Conservation (phyloP, 2,113 vertebrate species). For the Philantomba maxwellii region DNA sequence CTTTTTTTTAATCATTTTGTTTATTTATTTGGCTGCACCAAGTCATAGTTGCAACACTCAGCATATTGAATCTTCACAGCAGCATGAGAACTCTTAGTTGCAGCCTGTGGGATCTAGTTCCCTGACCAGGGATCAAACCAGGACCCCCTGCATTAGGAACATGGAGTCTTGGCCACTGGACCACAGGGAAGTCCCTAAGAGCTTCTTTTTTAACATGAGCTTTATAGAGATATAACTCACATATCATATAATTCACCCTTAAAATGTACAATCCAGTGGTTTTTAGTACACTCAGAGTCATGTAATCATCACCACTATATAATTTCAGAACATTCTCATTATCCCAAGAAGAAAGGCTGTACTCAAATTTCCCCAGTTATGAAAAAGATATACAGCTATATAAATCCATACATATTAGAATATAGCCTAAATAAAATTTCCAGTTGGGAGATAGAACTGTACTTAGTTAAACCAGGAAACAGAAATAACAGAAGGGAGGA, state of each 20-base stretch:
- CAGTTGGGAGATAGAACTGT: background rate
- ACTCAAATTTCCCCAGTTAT: background rate
- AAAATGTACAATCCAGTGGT: background rate
- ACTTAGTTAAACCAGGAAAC: background rate
- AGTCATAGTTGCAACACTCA: background rate
- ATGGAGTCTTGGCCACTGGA: background rate
- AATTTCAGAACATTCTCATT: constrained; percentile 4
- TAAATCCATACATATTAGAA: background rate
- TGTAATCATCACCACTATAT: background rate
- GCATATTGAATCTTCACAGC: background rate
- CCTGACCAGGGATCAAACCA: background rate
- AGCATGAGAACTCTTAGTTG: background rate
- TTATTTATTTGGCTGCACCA: background rate
- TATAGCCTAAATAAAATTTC: background rate
- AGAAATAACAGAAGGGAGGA: background rate
- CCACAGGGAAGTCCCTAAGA: background rate
- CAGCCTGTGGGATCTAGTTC: background rate
- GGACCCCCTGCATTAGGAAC: background rate
- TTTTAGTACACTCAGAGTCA: background rate
- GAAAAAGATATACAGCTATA: background rate
- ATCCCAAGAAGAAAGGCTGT: background rate
- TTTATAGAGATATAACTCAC: background rate
- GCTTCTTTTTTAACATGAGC: background rate
- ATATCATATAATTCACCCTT: background rate
- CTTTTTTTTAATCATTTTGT: background rate